Percentiles rank a stretch among this genome's conserved stretches.
These are phyloP conservation scores for Australoheros scitulus DNA, from an alignment of 2,113 vertebrate species.

Conservation along the genomic window DNA sequence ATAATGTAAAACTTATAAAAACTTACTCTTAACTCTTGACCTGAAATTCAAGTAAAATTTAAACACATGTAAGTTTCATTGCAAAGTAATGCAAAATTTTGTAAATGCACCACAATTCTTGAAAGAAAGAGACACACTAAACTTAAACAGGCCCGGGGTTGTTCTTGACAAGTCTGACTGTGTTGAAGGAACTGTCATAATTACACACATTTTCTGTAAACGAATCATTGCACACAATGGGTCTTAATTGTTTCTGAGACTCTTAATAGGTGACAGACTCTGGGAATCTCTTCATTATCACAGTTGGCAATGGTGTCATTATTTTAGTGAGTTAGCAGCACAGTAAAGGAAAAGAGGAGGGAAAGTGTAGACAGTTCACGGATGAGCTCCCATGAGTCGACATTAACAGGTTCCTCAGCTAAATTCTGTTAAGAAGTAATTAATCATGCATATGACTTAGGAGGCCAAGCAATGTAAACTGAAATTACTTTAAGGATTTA, in stretches of 20 bases:
- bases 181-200: not conserved
- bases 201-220: conserved; percentile 9
- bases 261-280: conserved; percentile 13
- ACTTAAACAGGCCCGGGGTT: not conserved
- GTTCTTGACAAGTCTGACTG: not conserved
- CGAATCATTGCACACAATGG: not conserved
- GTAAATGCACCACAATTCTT: not conserved
- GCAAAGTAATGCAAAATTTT: not conserved
- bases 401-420: conserved; percentile 34
- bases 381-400: conserved; percentile 9
- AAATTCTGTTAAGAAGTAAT: conserved; percentile 37
- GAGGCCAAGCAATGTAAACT: conserved; percentile 21
- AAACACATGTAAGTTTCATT: not conserved
- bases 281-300: conserved; percentile 37
- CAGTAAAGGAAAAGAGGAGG: not conserved
- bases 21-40: not conserved
- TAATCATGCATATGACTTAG: conserved; percentile 23
- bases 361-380: not conserved
- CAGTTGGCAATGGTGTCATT: conserved; percentile 23
- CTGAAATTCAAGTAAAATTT: not conserved
- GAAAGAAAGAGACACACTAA: not conserved
- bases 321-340: not conserved
- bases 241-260: conserved; percentile 36
- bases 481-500: conserved; percentile 28
- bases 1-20: too few relatives aligned